phyloP scores from a whole-genome alignment of 2,888 invertebrate species.

The Pammene aurita region DNA sequence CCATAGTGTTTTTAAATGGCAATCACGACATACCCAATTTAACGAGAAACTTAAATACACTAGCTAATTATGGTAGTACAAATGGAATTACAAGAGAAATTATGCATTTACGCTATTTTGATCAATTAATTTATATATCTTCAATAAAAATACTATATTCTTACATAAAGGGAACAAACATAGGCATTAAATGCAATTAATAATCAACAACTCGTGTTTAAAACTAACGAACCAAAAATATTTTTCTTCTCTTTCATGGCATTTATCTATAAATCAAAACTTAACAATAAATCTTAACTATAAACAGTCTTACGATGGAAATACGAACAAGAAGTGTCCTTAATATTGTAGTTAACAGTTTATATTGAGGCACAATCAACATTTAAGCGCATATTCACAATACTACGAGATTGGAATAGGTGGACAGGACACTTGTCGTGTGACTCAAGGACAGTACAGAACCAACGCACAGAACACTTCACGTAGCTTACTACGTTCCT shows the following conservation, averaged over 20 bases:
- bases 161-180: conserved; percentile 6
- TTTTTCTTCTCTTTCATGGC: not conserved
- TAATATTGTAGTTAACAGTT: conserved; percentile 15
- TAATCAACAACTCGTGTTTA: conserved; percentile 16
- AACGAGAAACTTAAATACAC: conserved; percentile 5
- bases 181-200: conserved; percentile 38
- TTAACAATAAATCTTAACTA: conserved; percentile 35
- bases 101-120: conserved; percentile 2
- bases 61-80: conserved; percentile 3
- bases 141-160: not conserved
- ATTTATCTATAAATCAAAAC: conserved; percentile 18
- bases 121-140: not conserved
- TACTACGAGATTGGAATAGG: conserved; percentile 5
- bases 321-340: conserved; percentile 37
- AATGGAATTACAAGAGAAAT: conserved; percentile 25
- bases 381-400: conserved; percentile 11
- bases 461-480: conserved; percentile 12
- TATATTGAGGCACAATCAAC: conserved; percentile 5
- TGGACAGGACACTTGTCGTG: conserved; percentile 6
- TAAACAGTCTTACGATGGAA: conserved; percentile 42
- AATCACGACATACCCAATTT: conserved; percentile 1
- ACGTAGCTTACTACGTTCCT: no score
- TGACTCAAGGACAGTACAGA: not conserved
- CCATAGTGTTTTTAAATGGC: conserved; percentile 7
- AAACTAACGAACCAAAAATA: conserved; percentile 19